Base-by-base conservation (phyloP, 2,797 vertebrate genomes). In the Poeciliopsis gracilis region DNA sequence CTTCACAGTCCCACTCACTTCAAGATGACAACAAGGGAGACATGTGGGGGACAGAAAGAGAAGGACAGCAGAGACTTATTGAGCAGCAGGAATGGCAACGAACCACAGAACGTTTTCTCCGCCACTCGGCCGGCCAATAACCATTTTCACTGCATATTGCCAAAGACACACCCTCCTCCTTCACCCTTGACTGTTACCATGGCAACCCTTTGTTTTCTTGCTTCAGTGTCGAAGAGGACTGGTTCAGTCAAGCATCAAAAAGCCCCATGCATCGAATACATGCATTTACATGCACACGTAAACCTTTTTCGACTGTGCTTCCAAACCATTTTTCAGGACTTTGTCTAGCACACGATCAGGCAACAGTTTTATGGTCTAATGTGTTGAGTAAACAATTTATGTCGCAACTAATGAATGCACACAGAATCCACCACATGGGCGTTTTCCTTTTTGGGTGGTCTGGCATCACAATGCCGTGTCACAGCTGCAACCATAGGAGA, bases 141-240 rank as follows among this genome's bases (percentile, higher is more conserved):
- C 92, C 87, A 78, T 89, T 87, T 85, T 53, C 36, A 85, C 90
- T 88, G 83, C 86, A 86, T 90, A 85, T 77, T 81, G 75, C 80
- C 85, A 88, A 87, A 73, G 84, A 86, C 90, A 90, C 91, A 87
- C 92, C 89, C 89, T 91, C 91, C 88, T 90, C 88, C 87, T 91
- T 93, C 87, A 92, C 85, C 86, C 89, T 87, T 86, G 87, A 90
- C 91, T 88, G 93, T 95, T 91, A 83, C 94, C 91, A 94, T 84
- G 86, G 92, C 80, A 92, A 95, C 91, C 77, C 87, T 91, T 94
- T 95, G 93, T 95, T 94, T 92, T 89, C 75, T 75, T 87, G 80
- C 20, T 41, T 9, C 86, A 85, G 87, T 73, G 81, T 90, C 84
- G 72, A 85, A 86, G 81, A 89, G 67, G 72, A 82, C 47, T 13